These are phyloP conservation scores for Ceyx cyanopectus DNA, from an alignment of 2,113 vertebrate species.

Conservation along the genomic window DNA sequence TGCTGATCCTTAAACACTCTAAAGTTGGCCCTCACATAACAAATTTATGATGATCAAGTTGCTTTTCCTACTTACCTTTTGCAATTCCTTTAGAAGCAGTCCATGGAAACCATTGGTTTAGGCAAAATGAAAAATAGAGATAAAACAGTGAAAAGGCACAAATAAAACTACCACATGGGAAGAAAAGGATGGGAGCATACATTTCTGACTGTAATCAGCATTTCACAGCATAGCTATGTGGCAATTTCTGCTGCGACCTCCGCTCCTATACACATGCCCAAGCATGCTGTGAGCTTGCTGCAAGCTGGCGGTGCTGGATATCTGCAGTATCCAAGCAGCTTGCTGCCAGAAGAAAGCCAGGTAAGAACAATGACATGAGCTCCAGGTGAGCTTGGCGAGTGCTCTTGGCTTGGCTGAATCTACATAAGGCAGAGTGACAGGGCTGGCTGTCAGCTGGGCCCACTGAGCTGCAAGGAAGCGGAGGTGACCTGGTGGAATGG, in stretches of 20 bases:
- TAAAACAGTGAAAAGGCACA: not conserved
- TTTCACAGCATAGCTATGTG: not conserved
- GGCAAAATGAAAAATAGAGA: not conserved
- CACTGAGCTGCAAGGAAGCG: not conserved
- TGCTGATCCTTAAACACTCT: not conserved
- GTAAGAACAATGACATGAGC: fast-evolving
- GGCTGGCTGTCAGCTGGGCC: fast-evolving
- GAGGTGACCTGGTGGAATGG: not conserved
- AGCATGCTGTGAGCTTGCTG: fast-evolving
- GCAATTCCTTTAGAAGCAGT: not conserved
- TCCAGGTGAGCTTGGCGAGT: not conserved
- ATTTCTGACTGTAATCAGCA: not conserved
- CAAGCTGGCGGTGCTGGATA: not conserved
- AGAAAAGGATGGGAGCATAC: not conserved
- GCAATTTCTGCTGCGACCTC: not conserved
- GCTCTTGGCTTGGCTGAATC: not conserved
- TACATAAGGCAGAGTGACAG: fast-evolving
- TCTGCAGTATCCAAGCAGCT: fast-evolving
- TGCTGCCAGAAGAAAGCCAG: not conserved
- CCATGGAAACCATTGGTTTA: not conserved
- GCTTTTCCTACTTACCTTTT: conserved; percentile 19
- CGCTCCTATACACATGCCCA: not conserved
- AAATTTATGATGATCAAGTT: not conserved
- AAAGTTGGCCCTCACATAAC: not conserved
- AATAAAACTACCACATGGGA: not conserved